A percentile compares a stretch with the other conserved stretches of the same genome.
These are phyloP conservation scores for Scaptomyza reducta DNA, from an alignment of 2,888 invertebrate species.

Conservation along the genomic window DNA sequence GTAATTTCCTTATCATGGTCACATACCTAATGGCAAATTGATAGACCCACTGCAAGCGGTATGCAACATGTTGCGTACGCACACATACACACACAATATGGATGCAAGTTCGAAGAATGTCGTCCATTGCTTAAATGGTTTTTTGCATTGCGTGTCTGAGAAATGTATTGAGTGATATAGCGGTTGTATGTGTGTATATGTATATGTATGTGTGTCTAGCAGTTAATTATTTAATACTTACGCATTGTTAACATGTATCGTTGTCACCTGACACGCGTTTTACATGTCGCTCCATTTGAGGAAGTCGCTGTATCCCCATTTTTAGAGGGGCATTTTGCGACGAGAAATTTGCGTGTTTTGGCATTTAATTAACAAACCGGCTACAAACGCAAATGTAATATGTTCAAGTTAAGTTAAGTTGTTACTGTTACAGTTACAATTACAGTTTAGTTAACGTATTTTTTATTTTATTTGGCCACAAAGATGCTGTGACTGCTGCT, in stretches of 20 bases:
- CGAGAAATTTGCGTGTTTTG: slow-evolving; percentile 68
- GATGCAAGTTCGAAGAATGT: slow-evolving; percentile 57
- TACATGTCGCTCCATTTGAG: slow-evolving; percentile 70
- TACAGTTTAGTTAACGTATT: slow-evolving; percentile 31
- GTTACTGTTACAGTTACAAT: slow-evolving; percentile 49
- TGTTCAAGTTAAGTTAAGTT: slow-evolving; percentile 66
- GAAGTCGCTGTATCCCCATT: slow-evolving; percentile 56
- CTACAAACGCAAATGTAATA: slow-evolving; percentile 47
- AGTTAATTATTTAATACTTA: slow-evolving; percentile 70
- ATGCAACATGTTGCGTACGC: slow-evolving; percentile 13
- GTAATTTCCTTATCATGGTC: background rate
- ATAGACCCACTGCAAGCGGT: slow-evolving; percentile 2
- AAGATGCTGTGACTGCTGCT: slow-evolving; percentile 29
- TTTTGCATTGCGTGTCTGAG: slow-evolving; percentile 52
- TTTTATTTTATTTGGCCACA: slow-evolving; percentile 16
- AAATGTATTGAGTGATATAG: slow-evolving; percentile 33
- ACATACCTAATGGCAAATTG: slow-evolving; percentile 15
- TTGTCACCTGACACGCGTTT: slow-evolving; percentile 70
- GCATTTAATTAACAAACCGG: slow-evolving; percentile 65
- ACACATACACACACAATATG: slow-evolving; percentile 5
- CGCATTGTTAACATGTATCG: slow-evolving; percentile 73
- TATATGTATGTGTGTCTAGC: slow-evolving; percentile 7
- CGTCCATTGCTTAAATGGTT: slow-evolving; percentile 48
- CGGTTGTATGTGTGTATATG: slow-evolving; percentile 11
- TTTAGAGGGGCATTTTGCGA: slow-evolving; percentile 47